Evolutionary conservation across 2,113 vertebrate genomes (phyloP).

Genomic region (Leuciscus idus): DNA sequence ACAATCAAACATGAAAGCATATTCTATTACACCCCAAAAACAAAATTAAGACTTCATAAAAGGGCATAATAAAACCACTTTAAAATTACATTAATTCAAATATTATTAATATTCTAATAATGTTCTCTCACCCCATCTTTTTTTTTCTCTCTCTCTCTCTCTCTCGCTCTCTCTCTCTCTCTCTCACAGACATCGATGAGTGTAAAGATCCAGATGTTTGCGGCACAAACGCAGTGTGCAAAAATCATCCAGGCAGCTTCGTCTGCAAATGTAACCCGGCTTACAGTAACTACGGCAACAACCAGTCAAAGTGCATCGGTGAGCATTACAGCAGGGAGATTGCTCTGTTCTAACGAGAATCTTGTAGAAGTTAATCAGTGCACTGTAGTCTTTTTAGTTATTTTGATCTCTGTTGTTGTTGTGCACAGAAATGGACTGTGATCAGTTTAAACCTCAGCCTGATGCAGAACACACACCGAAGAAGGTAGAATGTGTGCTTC

Average conservation of each 20-base stretch:
- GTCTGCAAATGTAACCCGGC: conserved; percentile 67
- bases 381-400: background rate
- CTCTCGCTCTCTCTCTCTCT: background rate
- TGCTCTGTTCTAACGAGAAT: background rate
- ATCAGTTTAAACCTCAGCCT: background rate
- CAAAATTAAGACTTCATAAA: too few relatives aligned
- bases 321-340: conserved; percentile 14
- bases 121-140: background rate
- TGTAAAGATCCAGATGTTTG: conserved; percentile 63
- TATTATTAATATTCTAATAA: too few relatives aligned
- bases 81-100: too few relatives aligned
- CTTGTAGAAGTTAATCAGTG: background rate
- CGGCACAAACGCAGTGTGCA: conserved; percentile 63
- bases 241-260: conserved; percentile 67
- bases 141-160: background rate
- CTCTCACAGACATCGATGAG: conserved; percentile 70
- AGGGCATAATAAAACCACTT: too few relatives aligned
- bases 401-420: background rate
- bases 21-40: too few relatives aligned
- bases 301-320: conserved; percentile 68
- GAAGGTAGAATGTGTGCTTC: background rate
- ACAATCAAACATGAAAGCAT: too few relatives aligned
- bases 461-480: background rate
- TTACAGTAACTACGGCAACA: conserved; percentile 67
- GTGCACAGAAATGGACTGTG: conserved; percentile 5